These are phyloP conservation scores for Tholera decimalis DNA, from an alignment of 2,888 invertebrate species.

Conservation along the genomic window DNA sequence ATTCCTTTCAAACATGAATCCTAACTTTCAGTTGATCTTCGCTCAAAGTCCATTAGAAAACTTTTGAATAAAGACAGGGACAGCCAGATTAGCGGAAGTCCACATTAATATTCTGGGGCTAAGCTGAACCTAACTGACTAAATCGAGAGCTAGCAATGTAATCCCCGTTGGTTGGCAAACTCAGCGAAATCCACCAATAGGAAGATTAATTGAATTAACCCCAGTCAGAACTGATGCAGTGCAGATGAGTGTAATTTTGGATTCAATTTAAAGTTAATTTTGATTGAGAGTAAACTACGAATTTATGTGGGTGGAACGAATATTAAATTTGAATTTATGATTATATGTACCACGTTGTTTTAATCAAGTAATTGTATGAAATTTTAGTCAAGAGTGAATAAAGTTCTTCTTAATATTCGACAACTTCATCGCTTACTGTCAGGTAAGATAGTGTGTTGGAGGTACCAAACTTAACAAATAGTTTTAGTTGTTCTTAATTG, in stretches of 20 bases:
- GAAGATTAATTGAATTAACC: conserved; percentile 71
- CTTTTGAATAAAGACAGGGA: conserved; percentile 24
- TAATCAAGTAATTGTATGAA: no score
- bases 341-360: background rate
- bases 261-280: conserved; percentile 45
- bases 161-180: conserved; percentile 51
- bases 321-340: background rate
- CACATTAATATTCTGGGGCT: conserved; percentile 48
- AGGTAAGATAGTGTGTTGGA: no score
- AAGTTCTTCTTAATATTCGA: no score
- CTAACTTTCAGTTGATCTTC: conserved; percentile 20
- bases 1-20: conserved; percentile 27
- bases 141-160: conserved; percentile 51
- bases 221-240: conserved; percentile 53
- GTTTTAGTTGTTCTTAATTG: no score
- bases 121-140: conserved; percentile 50
- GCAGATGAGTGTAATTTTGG: conserved; percentile 54
- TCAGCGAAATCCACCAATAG: conserved; percentile 58
- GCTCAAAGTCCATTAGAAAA: conserved; percentile 31
- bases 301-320: background rate
- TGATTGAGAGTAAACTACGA: conserved; percentile 16
- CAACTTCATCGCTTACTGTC: no score
- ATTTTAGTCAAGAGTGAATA: no score
- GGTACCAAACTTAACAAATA: no score
- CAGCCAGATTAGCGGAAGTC: conserved; percentile 11